These are phyloP conservation scores for Cerastoderma edule DNA, from an alignment of 2,888 invertebrate species.

Conservation along the genomic window DNA sequence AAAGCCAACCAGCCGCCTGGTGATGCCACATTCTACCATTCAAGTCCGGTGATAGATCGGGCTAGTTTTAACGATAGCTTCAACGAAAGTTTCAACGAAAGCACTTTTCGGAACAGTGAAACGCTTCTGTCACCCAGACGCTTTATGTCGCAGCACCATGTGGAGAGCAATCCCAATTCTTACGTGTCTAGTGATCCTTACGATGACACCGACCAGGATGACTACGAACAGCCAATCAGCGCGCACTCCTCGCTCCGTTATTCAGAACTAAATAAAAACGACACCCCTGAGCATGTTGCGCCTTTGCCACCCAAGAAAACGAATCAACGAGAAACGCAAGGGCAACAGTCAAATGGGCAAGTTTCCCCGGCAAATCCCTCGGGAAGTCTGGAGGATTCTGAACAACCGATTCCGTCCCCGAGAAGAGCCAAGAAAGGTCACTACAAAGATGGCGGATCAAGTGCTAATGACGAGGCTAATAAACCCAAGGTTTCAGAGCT, in stretches of 20 bases:
- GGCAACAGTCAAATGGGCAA: too few relatives aligned
- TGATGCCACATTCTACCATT: conserved; percentile 12
- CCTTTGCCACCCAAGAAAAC: conserved; percentile 18
- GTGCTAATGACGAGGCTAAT: not conserved
- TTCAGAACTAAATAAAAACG: conserved; percentile 21
- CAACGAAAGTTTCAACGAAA: too few relatives aligned
- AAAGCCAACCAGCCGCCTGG: conserved; percentile 6
- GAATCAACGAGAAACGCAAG: too few relatives aligned
- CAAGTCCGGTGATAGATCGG: conserved; percentile 4
- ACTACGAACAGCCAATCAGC: conserved; percentile 53
- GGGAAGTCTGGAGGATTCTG: not conserved
- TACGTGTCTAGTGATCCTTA: conserved; percentile 27
- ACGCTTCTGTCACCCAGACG: conserved; percentile 23
- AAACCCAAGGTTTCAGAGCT: not conserved
- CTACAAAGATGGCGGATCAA: not conserved
- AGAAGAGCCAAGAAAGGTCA: conserved; percentile 10
- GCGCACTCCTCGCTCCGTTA: conserved; percentile 40
- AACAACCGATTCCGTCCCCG: conserved; percentile 7
- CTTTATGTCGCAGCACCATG: conserved; percentile 15
- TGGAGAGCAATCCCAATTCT: conserved; percentile 21
- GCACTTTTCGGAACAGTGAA: conserved; percentile 24
- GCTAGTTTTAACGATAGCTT: too few relatives aligned
- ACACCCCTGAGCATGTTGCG: conserved; percentile 22
- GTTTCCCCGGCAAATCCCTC: not conserved
- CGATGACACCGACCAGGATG: conserved; percentile 34